Conservation (phyloP, 2,113 vertebrate species). For the Lycaon pictus region DNA sequence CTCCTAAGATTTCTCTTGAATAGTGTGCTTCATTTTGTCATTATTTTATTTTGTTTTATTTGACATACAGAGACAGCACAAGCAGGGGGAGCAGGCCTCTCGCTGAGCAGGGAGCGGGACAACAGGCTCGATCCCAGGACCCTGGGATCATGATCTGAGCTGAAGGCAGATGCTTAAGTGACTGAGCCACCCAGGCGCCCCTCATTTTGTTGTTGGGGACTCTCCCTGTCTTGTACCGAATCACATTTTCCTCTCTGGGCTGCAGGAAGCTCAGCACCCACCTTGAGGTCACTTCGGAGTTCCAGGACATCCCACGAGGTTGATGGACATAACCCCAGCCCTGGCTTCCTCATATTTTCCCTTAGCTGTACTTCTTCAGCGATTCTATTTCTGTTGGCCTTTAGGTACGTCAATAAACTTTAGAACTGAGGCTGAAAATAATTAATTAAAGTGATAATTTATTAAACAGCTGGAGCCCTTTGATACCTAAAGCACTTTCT, state of each 20-base stretch:
- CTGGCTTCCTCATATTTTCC: background rate
- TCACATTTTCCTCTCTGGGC: background rate
- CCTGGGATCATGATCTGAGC: no score
- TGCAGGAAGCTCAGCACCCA: background rate
- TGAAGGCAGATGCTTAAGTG: no score
- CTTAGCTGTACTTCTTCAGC: background rate
- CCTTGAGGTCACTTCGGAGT: background rate
- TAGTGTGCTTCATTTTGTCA: background rate
- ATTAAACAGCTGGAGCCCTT: background rate
- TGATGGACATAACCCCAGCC: no score
- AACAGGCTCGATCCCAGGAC: no score
- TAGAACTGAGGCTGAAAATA: slow-evolving; percentile 10
- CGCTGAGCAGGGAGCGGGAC: no score
- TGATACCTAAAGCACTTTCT: background rate
- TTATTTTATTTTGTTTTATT: no score
- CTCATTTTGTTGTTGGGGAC: background rate
- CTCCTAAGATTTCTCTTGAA: background rate
- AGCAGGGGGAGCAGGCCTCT: no score
- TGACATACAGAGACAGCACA: no score
- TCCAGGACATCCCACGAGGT: background rate
- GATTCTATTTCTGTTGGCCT: background rate
- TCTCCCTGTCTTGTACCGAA: background rate
- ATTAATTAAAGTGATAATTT: slow-evolving; percentile 41
- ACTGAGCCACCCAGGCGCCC: no score
- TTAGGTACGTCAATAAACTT: slow-evolving; percentile 24